Evolutionary conservation across 2,797 vertebrate genomes (phyloP), one percentile per base, ranked within the genome.

Genomic region (Gymnoscopelus braueri): DNA sequence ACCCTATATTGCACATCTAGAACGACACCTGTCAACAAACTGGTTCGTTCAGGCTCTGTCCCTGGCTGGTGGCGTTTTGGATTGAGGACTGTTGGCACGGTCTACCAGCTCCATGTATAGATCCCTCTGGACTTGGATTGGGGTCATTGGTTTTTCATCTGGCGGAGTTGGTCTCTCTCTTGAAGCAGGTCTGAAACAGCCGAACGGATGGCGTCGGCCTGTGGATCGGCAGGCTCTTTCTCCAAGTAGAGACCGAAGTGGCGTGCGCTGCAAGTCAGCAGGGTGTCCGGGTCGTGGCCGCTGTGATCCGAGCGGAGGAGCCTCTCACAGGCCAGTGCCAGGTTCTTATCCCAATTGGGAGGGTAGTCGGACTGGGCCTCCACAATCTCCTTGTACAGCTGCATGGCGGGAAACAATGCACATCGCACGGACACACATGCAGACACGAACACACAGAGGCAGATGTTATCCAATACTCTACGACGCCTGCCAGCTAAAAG

Each of bases 301-400:
- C 56, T 60, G 15, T 83, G 88, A 35, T 60, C 91, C 0, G 94
- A 93, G 74, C 87, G 95, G 52, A 99, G 90, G 88, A 98, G 92
- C 84, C 96, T 92, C 91, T 99, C 97, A 0, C 97, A 97, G 60
- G 96, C 95, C 35, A 99, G 94, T 23, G 96, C 98, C 1, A 97
- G 95, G 93, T 99, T 99, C 88, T 98, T 99, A 93, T 99, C 96
- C 98, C 98, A 99, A 80, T 98, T 99, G 68, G 95, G 89, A 0
- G 98, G 98, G 88, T 98, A 96, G 77, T 91, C 77, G 60, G 94
- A 88, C 80, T 94, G 88, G 39, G 86, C 85, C 79, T 78, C 93
- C 77, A 98, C 95, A 70, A 98, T 94, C 80, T 96, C 95, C 89
- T 94, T 96, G 90, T 99, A 99, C 0, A 95, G 90, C 97, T 99